Base-by-base conservation (phyloP, 2,888 invertebrate species). In the Pantelozetes paolii region DNA sequence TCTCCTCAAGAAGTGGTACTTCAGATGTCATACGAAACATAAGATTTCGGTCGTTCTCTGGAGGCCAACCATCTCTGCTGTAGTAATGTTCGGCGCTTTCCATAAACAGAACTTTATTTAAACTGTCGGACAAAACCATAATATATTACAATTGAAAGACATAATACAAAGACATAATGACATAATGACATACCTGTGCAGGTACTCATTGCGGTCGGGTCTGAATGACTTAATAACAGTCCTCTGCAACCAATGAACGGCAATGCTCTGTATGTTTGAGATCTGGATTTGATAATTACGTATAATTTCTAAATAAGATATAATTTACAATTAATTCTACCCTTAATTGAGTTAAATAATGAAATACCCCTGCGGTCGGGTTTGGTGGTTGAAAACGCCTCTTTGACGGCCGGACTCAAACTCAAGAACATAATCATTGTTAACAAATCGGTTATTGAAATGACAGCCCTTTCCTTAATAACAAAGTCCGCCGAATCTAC, bases 171-270 rank as follows among this genome's bases (percentile, higher is more conserved):
- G 50, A 30, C 69, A 40, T 2, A 11, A 36, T 23, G n/a, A n/a
- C n/a, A n/a, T n/a, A n/a, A n/a, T n/a, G n/a, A n/a, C n/a, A n/a
- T 23, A 67, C 67, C 79, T 78, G 79, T 89, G 89, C 78, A 89
- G 86, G 80, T 89, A 90, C 79, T 92, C 92, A 42, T 86, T 85
- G 0, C 88, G 84, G 36, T 86, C 86, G 3, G 92, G 88, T 30
- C 88, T 85, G 82, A 89, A 93, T 76, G 90, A 84, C 75, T 88
- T 86, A 71, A 89, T 87, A 5, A 91, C 93, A 9, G 88, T 86
- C 78, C 90, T 90, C 78, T 92, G 89, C 81, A 97, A 84, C 96
- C 96, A 97, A 79, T 88, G 88, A 0, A 95, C 87, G 36, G 92
- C 89, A 79, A 94, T 90, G 77, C 90, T 86, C 83, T 97, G 94